A percentile compares a stretch with the other conserved stretches of the same genome.
phyloP scores from a whole-genome alignment of 2,113 vertebrate species.

The Tychaedon coryphoeus region DNA sequence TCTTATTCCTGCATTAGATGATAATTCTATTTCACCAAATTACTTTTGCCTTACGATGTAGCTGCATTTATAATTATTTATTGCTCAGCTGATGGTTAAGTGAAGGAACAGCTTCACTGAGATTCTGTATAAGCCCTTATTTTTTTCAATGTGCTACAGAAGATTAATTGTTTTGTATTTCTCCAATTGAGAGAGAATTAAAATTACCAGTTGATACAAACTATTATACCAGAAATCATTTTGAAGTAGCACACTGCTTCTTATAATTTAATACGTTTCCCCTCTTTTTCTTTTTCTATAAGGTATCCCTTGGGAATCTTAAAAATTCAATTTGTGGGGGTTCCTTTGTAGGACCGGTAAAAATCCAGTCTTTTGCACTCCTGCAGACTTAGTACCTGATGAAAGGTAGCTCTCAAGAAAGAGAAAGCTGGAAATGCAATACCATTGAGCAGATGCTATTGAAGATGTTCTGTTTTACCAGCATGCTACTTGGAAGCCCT shows the following conservation, averaged over 20 bases:
- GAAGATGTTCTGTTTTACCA: constrained; percentile 1
- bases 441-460: background rate
- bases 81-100: constrained; percentile 38
- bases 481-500: background rate
- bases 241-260: background rate
- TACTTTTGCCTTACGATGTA: background rate
- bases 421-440: background rate
- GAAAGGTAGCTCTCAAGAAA: background rate
- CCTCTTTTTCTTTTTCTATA: background rate
- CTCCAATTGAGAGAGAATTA: background rate
- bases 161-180: constrained; percentile 49
- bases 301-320: background rate
- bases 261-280: background rate
- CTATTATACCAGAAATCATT: background rate
- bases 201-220: constrained; percentile 15
- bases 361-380: background rate
- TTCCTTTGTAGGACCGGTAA: background rate
- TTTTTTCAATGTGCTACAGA: constrained; percentile 8
- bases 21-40: constrained; percentile 45
- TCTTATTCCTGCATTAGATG: constrained; percentile 11
- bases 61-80: constrained; percentile 48
- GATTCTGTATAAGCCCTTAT: constrained; percentile 1
- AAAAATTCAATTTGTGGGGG: background rate
- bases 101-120: constrained; percentile 9
- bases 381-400: background rate